phyloP scores from a whole-genome alignment of 1,140 invertebrate species.

The Drosophila tropicalis region DNA sequence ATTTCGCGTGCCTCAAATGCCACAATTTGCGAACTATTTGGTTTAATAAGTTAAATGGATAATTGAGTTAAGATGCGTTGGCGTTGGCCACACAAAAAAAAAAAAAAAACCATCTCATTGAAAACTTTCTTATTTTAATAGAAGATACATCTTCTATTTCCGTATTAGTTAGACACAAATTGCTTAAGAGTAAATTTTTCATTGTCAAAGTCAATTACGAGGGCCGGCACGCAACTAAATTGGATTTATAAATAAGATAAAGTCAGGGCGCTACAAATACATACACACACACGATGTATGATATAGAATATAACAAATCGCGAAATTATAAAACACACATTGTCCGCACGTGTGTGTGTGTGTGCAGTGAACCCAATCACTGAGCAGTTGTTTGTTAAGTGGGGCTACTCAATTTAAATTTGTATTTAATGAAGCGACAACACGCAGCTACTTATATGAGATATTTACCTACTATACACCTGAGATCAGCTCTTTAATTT shows the following conservation, averaged over 20 bases:
- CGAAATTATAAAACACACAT: slow-evolving; percentile 63
- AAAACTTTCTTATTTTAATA: slow-evolving; percentile 15
- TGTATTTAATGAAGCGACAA: slow-evolving; percentile 64
- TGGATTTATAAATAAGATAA: slow-evolving; percentile 50
- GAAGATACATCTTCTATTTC: slow-evolving; percentile 45
- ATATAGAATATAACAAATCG: slow-evolving; percentile 51
- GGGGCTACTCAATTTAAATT: slow-evolving; percentile 40
- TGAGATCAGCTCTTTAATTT: neutral
- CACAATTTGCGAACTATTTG: slow-evolving; percentile 71
- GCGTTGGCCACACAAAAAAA: slow-evolving; percentile 15
- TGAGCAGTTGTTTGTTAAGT: slow-evolving; percentile 13
- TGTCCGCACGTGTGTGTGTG: slow-evolving; percentile 7
- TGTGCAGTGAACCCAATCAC: slow-evolving; percentile 36
- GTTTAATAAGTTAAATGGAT: slow-evolving; percentile 77
- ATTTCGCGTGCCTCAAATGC: slow-evolving; percentile 66
- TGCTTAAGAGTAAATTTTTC: slow-evolving; percentile 59
- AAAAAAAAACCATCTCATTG: neutral
- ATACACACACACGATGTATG: neutral
- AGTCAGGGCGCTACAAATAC: slow-evolving; percentile 30
- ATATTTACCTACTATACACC: slow-evolving; percentile 32
- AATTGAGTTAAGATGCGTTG: slow-evolving; percentile 75
- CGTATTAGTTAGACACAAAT: slow-evolving; percentile 59
- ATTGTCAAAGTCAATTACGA: slow-evolving; percentile 68
- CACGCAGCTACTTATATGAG: slow-evolving; percentile 55
- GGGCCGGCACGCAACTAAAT: slow-evolving; percentile 59